Percentiles rank a stretch among this genome's conserved stretches.
Conservation (phyloP, 2,888 invertebrate species). For the Conus canariensis region DNA sequence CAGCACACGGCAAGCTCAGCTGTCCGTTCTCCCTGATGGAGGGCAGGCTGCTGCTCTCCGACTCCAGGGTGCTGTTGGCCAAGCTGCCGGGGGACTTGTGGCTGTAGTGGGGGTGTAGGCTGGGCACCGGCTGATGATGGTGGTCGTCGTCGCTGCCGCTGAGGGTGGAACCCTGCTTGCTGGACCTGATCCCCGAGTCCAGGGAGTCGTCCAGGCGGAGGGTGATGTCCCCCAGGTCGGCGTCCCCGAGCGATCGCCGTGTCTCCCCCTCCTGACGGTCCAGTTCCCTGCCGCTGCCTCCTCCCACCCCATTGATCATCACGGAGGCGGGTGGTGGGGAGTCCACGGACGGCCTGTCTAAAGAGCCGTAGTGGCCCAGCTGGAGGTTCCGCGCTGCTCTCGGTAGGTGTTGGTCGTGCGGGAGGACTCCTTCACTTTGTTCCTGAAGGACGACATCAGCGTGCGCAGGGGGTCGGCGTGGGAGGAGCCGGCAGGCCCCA, state of each 20-base stretch:
- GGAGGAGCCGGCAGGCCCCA: no score
- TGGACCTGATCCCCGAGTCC: conserved; percentile 39
- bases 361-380: conserved; percentile 6
- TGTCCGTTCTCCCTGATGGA: conserved; percentile 48
- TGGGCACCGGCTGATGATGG: background rate
- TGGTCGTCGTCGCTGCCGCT: conserved; percentile 40
- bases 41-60: conserved; percentile 44
- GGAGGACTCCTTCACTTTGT: no score
- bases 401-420: no score
- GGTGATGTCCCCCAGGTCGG: conserved; percentile 45
- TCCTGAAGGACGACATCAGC: no score
- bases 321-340: conserved; percentile 28
- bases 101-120: background rate
- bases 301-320: conserved; percentile 37
- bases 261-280: conserved; percentile 25
- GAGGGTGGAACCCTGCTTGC: conserved; percentile 34
- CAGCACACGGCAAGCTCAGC: background rate
- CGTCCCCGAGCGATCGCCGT: background rate
- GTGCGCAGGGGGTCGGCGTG: no score
- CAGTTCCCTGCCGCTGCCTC: background rate
- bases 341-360: background rate
- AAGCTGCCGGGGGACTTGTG: conserved; percentile 13
- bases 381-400: no score
- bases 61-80: conserved; percentile 44
- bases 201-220: conserved; percentile 41